Conservation (phyloP, 2,113 vertebrate genomes). For the Lepidothrix coronata region DNA sequence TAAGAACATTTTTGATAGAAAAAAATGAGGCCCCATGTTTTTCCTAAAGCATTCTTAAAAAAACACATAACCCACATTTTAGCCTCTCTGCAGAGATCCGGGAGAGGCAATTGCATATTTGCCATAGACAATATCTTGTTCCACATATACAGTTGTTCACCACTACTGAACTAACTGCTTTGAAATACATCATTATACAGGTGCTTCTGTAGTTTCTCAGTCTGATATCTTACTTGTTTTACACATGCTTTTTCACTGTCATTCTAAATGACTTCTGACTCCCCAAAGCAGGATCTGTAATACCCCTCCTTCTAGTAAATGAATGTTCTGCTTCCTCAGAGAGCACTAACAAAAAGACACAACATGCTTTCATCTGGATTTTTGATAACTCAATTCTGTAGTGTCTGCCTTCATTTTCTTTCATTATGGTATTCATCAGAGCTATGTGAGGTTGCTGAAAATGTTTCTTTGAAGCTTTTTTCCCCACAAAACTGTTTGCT, state of each 20-base stretch:
- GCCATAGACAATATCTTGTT: not conserved
- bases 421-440: slow-evolving; percentile 42
- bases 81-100: not conserved
- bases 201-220: not conserved
- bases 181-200: not conserved
- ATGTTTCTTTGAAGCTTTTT: not conserved
- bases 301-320: not conserved
- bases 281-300: not conserved
- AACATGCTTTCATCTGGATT: not conserved
- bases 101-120: not conserved
- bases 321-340: not conserved
- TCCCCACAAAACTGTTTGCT: not conserved
- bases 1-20: not conserved
- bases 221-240: not conserved
- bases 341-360: not conserved
- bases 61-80: not conserved
- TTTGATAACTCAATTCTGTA: not conserved
- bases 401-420: slow-evolving; percentile 36
- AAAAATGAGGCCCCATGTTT: not conserved
- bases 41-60: not conserved
- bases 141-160: not conserved
- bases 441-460: not conserved
- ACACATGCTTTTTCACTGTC: not conserved
- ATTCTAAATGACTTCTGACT: not conserved
- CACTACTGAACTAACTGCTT: not conserved